Base-by-base conservation (phyloP, 2,797 vertebrate species). In the Muraenolepis orangiensis region DNA sequence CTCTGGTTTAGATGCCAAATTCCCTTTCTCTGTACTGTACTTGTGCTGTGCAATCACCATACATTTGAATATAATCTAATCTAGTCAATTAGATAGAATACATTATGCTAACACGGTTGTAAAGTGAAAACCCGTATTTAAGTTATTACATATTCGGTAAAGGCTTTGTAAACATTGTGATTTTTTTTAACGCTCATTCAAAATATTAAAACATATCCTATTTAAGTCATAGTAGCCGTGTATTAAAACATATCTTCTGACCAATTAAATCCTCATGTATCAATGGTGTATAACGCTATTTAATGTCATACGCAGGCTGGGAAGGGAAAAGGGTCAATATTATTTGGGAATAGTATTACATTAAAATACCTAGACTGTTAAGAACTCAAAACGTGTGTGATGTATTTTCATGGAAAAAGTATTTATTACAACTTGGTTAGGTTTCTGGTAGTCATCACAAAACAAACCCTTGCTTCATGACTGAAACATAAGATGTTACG, bases 41-140 rank as follows among this genome's bases (percentile, higher is more conserved):
- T n/a, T n/a, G n/a, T n/a, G n/a, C n/a, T n/a, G n/a, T n/a, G n/a
- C n/a, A n/a, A n/a, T n/a, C n/a, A n/a, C n/a, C n/a, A n/a, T n/a
- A n/a, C n/a, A n/a, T n/a, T n/a, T n/a, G n/a, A n/a, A n/a, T n/a
- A n/a, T n/a, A n/a, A n/a, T n/a, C n/a, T n/a, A n/a, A n/a, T n/a
- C 82, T 78, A 81, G 14, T 14, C 28, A 72, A 42, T 66, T 29
- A 29, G 51, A 57, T 57, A 66, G 26, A 66, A 29, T 29, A 16
- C 28, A 14, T 57, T 57, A 57, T 20, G 18, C 42, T 51, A 18
- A 51, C 42, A 28, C 61, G 23, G 61, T 20, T 10, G 23, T 66
- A 26, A 28, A 66, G n/a, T 66, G n/a, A 66, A 26, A 26, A 28
- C 6, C n/a, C 23, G 2, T 28, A 66, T 51, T 51, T 18, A 51